These are phyloP conservation scores for Trachymyrmex septentrionalis DNA, from an alignment of 1,140 invertebrate species.

Conservation along the genomic window DNA sequence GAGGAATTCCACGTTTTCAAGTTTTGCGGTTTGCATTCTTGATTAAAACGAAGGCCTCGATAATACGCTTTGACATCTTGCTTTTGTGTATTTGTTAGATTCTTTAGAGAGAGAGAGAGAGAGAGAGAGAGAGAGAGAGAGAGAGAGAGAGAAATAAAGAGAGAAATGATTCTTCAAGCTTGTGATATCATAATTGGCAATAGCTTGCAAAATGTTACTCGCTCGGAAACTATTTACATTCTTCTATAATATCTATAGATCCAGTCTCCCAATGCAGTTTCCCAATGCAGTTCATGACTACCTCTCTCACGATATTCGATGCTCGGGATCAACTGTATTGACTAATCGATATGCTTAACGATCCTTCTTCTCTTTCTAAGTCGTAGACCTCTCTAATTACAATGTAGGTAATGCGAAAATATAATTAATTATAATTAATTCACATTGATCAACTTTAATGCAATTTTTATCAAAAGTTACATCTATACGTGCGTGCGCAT, in stretches of 20 bases:
- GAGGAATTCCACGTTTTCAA: background rate
- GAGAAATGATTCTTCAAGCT: background rate
- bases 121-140: constrained; percentile 1
- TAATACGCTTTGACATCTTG: constrained; percentile 30
- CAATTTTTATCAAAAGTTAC: background rate
- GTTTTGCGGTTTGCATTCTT: constrained; percentile 3
- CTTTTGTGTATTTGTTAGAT: background rate
- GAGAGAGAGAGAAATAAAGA: background rate
- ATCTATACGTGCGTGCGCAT: background rate
- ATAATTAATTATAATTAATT: constrained; percentile 9
- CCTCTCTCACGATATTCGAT: constrained; percentile 45
- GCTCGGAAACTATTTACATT: background rate
- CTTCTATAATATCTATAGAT: background rate
- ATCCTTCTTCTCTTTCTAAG: background rate
- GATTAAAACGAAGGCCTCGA: constrained; percentile 37
- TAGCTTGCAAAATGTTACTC: background rate
- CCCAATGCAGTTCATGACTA: constrained; percentile 8
- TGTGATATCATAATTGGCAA: constrained; percentile 6
- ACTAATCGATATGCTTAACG: background rate
- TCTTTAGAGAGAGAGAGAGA: background rate
- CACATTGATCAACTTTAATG: background rate
- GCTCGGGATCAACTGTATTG: constrained; percentile 2
- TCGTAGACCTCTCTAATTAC: constrained; percentile 8
- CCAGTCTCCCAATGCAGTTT: background rate
- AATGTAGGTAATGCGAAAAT: constrained; percentile 3